A percentile compares a stretch with the other conserved stretches of the same genome.
Conservation (phyloP, 2,797 vertebrate species). For the Enoplosus armatus region DNA sequence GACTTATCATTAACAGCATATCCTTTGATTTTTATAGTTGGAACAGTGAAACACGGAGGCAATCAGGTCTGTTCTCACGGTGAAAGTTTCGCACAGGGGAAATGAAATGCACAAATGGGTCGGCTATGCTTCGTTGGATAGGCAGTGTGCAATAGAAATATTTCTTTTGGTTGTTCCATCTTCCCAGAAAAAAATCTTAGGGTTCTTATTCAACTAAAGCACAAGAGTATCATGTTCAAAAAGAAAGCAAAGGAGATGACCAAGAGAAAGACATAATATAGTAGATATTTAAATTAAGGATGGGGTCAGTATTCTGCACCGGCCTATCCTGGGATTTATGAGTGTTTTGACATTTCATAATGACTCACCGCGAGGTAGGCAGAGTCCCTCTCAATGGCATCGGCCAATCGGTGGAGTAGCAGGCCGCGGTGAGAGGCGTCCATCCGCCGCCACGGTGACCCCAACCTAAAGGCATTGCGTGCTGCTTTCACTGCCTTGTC, state of each 20-base stretch:
- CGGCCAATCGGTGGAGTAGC: constrained; percentile 89
- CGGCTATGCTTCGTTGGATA: no score
- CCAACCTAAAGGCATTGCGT: constrained; percentile 89
- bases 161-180: neutral
- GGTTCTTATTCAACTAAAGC: neutral
- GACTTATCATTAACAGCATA: no score
- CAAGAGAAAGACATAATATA: neutral
- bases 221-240: neutral
- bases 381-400: constrained; percentile 93
- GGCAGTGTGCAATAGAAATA: neutral
- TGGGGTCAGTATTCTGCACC: neutral
- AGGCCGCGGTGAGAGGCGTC: constrained; percentile 92
- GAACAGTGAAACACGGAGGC: no score
- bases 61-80: no score
- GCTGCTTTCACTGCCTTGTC: constrained; percentile 94
- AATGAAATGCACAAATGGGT: neutral
- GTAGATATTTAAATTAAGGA: neutral
- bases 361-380: constrained; percentile 92
- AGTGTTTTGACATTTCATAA: neutral
- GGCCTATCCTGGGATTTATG: neutral
- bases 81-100: no score
- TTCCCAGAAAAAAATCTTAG: neutral
- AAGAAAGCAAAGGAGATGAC: neutral
- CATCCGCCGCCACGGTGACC: constrained; percentile 95
- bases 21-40: no score